Conservation (phyloP, 2,113 vertebrate species). For the Melanotaenia duboulayi region DNA sequence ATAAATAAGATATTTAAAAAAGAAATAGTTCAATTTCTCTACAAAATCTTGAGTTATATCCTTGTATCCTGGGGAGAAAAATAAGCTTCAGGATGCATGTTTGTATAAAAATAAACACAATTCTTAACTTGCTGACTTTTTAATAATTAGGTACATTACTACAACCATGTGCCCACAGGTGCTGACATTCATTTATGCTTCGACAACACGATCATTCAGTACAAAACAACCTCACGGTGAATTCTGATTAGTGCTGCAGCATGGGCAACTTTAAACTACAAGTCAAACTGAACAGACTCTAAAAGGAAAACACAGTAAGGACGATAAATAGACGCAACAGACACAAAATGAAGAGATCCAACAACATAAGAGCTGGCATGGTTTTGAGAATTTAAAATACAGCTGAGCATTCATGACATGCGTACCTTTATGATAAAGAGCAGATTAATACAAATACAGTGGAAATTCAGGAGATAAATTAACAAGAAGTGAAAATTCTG, state of each 20-base stretch:
- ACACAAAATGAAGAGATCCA: not conserved
- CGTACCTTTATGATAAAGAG: not conserved
- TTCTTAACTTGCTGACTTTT: slow-evolving; percentile 39
- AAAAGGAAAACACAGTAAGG: slow-evolving; percentile 12
- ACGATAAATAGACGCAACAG: not conserved
- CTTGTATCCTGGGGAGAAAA: too few relatives aligned
- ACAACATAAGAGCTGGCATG: slow-evolving; percentile 11
- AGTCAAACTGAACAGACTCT: slow-evolving; percentile 44
- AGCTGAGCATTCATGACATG: slow-evolving; percentile 2
- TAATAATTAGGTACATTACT: slow-evolving; percentile 53
- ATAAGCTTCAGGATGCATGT: too few relatives aligned
- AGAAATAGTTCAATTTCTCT: too few relatives aligned
- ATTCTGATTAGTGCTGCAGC: slow-evolving; percentile 17
- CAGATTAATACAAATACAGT: slow-evolving; percentile 13
- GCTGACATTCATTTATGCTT: not conserved
- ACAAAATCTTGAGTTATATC: too few relatives aligned
- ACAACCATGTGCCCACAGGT: slow-evolving; percentile 15
- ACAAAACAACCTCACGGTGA: slow-evolving; percentile 10
- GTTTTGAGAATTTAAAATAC: slow-evolving; percentile 14
- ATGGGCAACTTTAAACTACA: not conserved
- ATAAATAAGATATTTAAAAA: too few relatives aligned
- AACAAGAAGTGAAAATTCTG: slow-evolving; percentile 27
- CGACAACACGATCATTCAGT: slow-evolving; percentile 8
- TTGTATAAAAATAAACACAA: slow-evolving; percentile 1
- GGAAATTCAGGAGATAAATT: slow-evolving; percentile 46